Base-by-base conservation (phyloP, 2,797 vertebrate genomes). In the Chanos chanos region DNA sequence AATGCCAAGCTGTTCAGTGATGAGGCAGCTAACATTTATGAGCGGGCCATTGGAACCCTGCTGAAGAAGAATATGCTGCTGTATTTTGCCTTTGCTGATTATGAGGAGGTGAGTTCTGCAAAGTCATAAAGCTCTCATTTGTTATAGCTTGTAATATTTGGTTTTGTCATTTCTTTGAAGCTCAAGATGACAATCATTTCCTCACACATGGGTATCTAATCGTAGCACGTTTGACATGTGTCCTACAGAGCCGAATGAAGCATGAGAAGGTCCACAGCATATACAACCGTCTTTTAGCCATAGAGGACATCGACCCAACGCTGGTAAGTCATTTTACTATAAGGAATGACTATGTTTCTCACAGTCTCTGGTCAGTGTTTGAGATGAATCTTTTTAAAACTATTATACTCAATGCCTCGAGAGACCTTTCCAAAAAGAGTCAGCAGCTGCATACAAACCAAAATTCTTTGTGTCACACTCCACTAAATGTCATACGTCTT, bases 51-150 rank as follows among this genome's bases (percentile, higher is more conserved):
- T 60, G 96, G 95, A 77, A 97, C 96, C 79, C 92, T 99, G 73
- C 85, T 99, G 64, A 98, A 96, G 85, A 99, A 99, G 85, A 99
- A 99, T 85, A 99, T 99, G 97, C 93, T 99, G 76, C 92, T 99
- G 60, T 99, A 99, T 82, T 99, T 99, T 85, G 92, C 96, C 7
- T 99, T 97, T 68, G 97, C 96, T 30, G 97, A 99, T 82, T 99
- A 99, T 52, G 96, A 99, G 85, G 97, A 99, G 85, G 97, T 98
- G 65, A 91, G 90, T 3, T 3, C 18, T 28, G 22, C 2, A 4
- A 3, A 41, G 5, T 40, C 43, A 27, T 27, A 27, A 7, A 22
- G 10, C 2, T 15, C 5, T 5, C 18, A 12, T 12, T 16, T 15
- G 13, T 21, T 1, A 2, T 16, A 4, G 28, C 27, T 28, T 27